These are phyloP conservation scores for Mimumesa dahlbomi DNA, from an alignment of 2,888 invertebrate species.

Conservation along the genomic window DNA sequence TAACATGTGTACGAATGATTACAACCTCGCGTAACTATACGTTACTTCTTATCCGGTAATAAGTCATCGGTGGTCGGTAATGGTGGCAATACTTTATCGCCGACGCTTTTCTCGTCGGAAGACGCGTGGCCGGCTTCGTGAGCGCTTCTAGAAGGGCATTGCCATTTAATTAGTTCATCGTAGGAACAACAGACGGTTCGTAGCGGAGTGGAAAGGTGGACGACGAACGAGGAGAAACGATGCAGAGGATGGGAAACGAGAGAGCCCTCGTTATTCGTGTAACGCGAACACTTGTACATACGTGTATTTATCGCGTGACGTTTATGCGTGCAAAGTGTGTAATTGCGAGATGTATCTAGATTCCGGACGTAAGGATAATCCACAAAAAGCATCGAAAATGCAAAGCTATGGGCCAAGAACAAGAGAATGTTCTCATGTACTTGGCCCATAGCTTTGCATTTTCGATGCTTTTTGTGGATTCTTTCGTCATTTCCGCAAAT, in stretches of 20 bases:
- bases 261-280: neutral
- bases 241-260: slow-evolving; percentile 10
- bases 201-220: no score
- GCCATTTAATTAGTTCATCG: slow-evolving; percentile 54
- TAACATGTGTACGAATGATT: slow-evolving; percentile 64
- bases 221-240: no score
- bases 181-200: slow-evolving; percentile 8
- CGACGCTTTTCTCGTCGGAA: slow-evolving; percentile 41
- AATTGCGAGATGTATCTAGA: slow-evolving; percentile 37
- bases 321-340: slow-evolving; percentile 38
- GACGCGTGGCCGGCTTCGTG: slow-evolving; percentile 52
- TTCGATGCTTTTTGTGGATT: no score
- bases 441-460: no score
- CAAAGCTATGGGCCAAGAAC: no score
- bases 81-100: slow-evolving; percentile 54
- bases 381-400: no score
- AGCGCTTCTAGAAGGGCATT: slow-evolving; percentile 37
- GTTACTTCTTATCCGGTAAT: slow-evolving; percentile 52
- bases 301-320: slow-evolving; percentile 29
- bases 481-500: no score
- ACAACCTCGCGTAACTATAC: slow-evolving; percentile 60
- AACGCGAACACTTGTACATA: neutral
- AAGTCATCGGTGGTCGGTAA: slow-evolving; percentile 60
- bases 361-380: slow-evolving; percentile 32
- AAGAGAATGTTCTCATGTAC: no score